A percentile compares a stretch with the other conserved stretches of the same genome.
These are phyloP conservation scores for Amphiura filiformis DNA, from an alignment of 35 echinoderm and acorn worm species.

Conservation along the genomic window DNA sequence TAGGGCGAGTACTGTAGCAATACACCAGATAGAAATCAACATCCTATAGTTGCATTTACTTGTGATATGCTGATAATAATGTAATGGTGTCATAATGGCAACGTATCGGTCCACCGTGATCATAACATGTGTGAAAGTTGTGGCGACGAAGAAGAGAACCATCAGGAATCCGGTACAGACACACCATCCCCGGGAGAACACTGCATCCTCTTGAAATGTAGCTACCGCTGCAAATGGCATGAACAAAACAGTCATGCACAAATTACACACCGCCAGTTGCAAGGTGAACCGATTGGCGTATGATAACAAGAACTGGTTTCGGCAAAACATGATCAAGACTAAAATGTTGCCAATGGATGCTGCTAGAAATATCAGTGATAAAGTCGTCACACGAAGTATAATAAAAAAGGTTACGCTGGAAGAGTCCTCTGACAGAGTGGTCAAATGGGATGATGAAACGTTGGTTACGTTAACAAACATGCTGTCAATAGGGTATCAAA, in stretches of 20 bases:
- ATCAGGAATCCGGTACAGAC: constrained; percentile 34
- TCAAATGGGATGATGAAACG: too few relatives aligned
- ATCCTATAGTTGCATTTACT: constrained; percentile 13
- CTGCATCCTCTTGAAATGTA: constrained; percentile 23
- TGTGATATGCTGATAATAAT: constrained; percentile 27
- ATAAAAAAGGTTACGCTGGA: too few relatives aligned
- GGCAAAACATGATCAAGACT: too few relatives aligned
- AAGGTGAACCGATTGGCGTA: constrained; percentile 54
- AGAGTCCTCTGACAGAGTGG: too few relatives aligned
- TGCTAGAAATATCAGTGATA: too few relatives aligned
- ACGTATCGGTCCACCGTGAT: constrained; percentile 62
- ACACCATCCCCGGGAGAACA: constrained; percentile 28
- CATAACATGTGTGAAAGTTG: constrained; percentile 42
- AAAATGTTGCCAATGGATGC: too few relatives aligned
- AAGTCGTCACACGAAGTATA: too few relatives aligned
- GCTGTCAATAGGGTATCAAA: too few relatives aligned
- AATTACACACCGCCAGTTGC: constrained; percentile 50
- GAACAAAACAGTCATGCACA: constrained; percentile 45
- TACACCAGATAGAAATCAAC: constrained; percentile 25
- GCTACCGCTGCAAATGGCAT: constrained; percentile 49
- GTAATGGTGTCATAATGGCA: constrained; percentile 50
- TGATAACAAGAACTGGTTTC: constrained; percentile 33
- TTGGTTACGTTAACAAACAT: too few relatives aligned
- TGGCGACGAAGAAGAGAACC: constrained; percentile 33
- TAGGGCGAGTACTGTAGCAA: constrained; percentile 37